Conservation (phyloP, 1,140 invertebrate species). For the Fopius arisanus region DNA sequence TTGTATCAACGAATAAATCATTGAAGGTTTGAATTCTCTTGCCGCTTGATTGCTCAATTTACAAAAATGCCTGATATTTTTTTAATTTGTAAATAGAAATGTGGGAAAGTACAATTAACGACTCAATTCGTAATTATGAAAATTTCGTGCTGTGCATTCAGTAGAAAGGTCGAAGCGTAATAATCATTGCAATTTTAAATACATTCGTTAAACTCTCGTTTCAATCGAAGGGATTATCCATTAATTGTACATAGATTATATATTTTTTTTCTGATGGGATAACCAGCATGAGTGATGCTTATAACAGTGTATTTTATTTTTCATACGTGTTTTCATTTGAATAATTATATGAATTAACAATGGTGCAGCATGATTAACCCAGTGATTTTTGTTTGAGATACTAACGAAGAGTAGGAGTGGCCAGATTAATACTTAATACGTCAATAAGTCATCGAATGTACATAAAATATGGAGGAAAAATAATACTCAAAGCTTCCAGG, state of each 20-base stretch:
- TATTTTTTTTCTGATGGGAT: conserved; percentile 8
- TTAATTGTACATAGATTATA: neutral
- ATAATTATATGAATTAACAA: neutral
- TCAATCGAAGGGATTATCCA: neutral
- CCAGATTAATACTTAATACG: neutral
- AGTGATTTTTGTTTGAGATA: conserved; percentile 9
- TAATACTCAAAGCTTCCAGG: neutral
- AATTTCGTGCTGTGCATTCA: conserved; percentile 2
- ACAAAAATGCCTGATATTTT: neutral
- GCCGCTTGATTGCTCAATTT: conserved; percentile 11
- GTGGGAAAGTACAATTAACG: neutral
- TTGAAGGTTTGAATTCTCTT: neutral
- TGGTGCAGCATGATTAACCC: conserved; percentile 21
- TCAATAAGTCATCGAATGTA: neutral
- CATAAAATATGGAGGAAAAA: conserved; percentile 2
- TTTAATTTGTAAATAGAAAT: conserved; percentile 3
- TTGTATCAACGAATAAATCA: neutral
- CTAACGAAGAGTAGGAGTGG: neutral
- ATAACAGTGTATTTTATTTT: neutral
- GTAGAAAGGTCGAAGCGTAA: neutral
- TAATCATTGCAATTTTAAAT: neutral
- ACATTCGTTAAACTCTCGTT: neutral
- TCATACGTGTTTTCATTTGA: neutral
- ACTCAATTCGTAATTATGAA: neutral
- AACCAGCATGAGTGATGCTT: neutral